Percentiles rank a stretch among this genome's conserved stretches.
Evolutionary conservation across 2,113 vertebrate species (phyloP).

Genomic region (Microcebus jonahi): DNA sequence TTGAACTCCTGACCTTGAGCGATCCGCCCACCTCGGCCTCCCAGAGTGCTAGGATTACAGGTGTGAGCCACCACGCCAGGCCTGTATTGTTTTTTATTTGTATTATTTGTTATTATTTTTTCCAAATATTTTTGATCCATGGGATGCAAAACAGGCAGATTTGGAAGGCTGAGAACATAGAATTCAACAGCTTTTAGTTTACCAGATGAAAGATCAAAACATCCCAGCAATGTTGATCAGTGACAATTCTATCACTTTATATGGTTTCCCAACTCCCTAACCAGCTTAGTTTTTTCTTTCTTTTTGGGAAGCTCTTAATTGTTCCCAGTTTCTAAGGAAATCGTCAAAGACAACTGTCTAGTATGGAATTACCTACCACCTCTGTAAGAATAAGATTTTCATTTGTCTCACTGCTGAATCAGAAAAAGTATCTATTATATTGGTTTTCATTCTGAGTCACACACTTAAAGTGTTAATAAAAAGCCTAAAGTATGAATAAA

Average conservation of each 20-base stretch:
- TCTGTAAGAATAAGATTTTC: conserved; percentile 27
- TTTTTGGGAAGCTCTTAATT: conserved; percentile 6
- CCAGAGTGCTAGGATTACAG: too few relatives aligned
- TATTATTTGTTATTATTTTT: background rate
- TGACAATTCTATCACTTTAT: background rate
- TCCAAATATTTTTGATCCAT: background rate
- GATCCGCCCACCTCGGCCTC: too few relatives aligned
- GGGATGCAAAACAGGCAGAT: background rate
- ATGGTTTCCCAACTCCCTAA: background rate
- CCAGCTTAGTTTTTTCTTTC: background rate
- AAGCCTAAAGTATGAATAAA: conserved; percentile 8
- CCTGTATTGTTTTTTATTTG: background rate
- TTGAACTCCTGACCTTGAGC: too few relatives aligned
- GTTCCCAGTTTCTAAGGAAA: conserved; percentile 32
- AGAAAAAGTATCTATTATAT: conserved; percentile 41
- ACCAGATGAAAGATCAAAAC: conserved; percentile 39
- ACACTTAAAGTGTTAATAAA: conserved; percentile 15
- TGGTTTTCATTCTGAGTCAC: conserved; percentile 34
- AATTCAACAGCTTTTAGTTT: conserved; percentile 18
- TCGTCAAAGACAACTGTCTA: conserved; percentile 38
- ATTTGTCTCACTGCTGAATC: conserved; percentile 36
- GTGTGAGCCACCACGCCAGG: too few relatives aligned
- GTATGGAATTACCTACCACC: conserved; percentile 33
- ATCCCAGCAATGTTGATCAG: background rate
- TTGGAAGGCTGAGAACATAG: background rate